phyloP scores from a whole-genome alignment of 2,113 vertebrate species.

The Myiopsitta monachus region DNA sequence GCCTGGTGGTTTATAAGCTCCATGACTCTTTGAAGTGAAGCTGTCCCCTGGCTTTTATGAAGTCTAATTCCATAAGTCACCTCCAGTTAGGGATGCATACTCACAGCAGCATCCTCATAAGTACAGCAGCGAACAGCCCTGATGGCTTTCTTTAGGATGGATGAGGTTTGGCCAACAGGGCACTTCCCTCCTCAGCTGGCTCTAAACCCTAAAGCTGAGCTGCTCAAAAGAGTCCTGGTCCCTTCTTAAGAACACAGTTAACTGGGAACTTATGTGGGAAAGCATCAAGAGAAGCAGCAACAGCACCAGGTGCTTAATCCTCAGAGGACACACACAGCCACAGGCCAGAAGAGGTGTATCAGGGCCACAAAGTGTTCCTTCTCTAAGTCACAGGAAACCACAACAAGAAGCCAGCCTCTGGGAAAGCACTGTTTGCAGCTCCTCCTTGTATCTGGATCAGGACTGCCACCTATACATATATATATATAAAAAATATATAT shows the following conservation, averaged over 20 bases:
- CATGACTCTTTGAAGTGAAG: neutral
- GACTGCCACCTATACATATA: neutral
- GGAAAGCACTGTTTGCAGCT: neutral
- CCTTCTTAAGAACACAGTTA: neutral
- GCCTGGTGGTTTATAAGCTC: neutral
- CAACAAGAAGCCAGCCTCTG: neutral
- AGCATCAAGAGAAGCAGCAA: neutral
- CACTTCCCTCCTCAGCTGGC: neutral
- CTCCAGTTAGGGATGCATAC: neutral
- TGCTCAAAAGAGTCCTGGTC: neutral
- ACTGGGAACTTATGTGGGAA: neutral
- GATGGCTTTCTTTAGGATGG: neutral
- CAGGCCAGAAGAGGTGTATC: neutral
- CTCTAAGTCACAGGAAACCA: slow-evolving; percentile 39
- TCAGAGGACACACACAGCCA: neutral
- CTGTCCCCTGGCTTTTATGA: neutral
- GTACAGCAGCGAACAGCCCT: neutral
- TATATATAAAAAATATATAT: neutral
- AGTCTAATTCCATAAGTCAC: neutral
- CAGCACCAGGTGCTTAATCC: neutral
- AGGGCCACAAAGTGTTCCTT: slow-evolving; percentile 27
- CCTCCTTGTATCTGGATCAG: neutral
- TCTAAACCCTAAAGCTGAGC: neutral
- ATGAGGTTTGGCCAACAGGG: neutral
- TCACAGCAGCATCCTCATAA: neutral